These are phyloP conservation scores for Drosophila quadrilineata DNA, from an alignment of 1,140 invertebrate genomes.

Conservation along the genomic window DNA sequence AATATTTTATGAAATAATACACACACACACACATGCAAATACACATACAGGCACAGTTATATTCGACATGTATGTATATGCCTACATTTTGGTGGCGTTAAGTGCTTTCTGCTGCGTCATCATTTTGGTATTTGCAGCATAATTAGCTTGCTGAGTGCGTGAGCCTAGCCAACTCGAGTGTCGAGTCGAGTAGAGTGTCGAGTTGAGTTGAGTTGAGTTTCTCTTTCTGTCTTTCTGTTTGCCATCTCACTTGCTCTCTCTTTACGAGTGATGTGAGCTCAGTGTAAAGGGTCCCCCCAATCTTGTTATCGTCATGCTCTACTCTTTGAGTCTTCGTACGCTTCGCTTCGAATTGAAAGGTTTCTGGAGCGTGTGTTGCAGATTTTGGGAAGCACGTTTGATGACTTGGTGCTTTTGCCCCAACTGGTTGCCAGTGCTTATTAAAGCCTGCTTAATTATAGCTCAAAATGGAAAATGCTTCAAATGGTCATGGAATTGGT, in stretches of 20 bases:
- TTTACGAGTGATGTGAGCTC: neutral
- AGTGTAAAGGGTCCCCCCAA: neutral
- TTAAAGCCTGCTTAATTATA: conserved; percentile 59
- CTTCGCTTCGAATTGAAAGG: conserved; percentile 26
- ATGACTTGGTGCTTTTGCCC: conserved; percentile 36
- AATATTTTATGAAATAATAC: conserved; percentile 79
- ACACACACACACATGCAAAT: conserved; percentile 25
- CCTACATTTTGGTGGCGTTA: conserved; percentile 59
- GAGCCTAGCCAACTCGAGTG: conserved; percentile 23
- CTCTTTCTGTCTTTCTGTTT: neutral
- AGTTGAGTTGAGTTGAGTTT: conserved; percentile 20
- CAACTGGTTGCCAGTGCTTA: neutral
- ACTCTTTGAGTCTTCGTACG: conserved; percentile 2
- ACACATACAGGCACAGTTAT: conserved; percentile 14
- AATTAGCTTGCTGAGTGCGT: conserved; percentile 74
- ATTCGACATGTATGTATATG: conserved; percentile 11
- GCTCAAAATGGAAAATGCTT: conserved; percentile 13
- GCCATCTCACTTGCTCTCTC: neutral
- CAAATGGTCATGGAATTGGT: conserved; percentile 19
- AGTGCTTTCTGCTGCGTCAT: conserved; percentile 73
- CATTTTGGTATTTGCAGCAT: conserved; percentile 73
- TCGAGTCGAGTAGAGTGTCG: conserved; percentile 20
- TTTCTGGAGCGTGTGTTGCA: conserved; percentile 7
- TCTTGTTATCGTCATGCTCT: conserved; percentile 13
- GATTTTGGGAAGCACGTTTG: conserved; percentile 25